phyloP scores from a whole-genome alignment of 2,113 vertebrate genomes.

The Phrynocephalus versicolor region DNA sequence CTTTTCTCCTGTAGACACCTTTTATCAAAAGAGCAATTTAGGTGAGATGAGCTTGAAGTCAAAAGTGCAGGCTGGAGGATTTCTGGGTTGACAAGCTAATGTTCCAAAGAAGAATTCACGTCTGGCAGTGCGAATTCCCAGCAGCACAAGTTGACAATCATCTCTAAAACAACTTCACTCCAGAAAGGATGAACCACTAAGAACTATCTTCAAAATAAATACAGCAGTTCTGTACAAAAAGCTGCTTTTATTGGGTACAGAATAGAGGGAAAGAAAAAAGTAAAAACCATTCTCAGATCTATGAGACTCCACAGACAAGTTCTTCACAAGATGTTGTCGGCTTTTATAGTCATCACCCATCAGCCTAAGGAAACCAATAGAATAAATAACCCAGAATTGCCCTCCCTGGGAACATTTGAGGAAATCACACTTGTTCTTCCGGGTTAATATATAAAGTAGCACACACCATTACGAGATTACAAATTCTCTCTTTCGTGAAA shows the following conservation, averaged over 20 bases:
- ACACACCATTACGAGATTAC: neutral
- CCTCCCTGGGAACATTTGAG: slow-evolving; percentile 3
- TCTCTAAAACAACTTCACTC: neutral
- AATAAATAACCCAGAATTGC: slow-evolving; percentile 5
- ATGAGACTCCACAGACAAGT: slow-evolving; percentile 5
- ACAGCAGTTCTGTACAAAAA: neutral
- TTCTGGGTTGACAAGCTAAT: neutral
- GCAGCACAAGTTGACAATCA: neutral
- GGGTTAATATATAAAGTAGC: neutral
- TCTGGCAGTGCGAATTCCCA: neutral
- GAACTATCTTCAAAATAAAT: neutral
- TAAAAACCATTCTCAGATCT: neutral
- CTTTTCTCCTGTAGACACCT: neutral
- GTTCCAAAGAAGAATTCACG: neutral
- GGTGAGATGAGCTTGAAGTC: neutral
- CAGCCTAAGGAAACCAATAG: slow-evolving; percentile 4
- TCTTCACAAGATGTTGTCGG: neutral
- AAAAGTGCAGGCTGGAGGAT: neutral
- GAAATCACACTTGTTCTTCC: neutral
- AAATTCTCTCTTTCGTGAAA: neutral
- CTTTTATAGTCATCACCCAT: slow-evolving; percentile 12
- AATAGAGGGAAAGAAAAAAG: neutral
- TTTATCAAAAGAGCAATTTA: neutral
- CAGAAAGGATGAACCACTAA: neutral
- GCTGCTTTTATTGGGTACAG: neutral